phyloP scores from a whole-genome alignment of 2,797 vertebrate species.

The Anguilla megastoma region DNA sequence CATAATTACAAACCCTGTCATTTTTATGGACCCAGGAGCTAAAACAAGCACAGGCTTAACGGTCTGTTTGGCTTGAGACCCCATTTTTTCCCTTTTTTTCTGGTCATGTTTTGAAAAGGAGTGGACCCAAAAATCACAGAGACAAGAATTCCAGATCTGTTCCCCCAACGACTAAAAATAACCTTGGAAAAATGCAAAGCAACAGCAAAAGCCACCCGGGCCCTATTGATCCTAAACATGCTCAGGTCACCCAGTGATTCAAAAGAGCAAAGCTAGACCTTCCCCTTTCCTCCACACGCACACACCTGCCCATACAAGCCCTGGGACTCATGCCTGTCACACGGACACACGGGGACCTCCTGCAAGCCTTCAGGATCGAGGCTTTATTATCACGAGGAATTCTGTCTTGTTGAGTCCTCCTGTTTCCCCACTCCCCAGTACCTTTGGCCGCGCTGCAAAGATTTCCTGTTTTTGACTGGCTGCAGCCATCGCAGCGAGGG shows the following conservation, averaged over 20 bases:
- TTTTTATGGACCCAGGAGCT: constrained; percentile 70
- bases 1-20: constrained; percentile 69
- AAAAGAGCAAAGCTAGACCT: constrained; percentile 12
- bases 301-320: constrained; percentile 42
- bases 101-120: constrained; percentile 67
- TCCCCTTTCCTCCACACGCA: constrained; percentile 37
- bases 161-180: constrained; percentile 68
- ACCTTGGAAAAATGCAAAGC: constrained; percentile 56
- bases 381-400: constrained; percentile 20
- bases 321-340: constrained; percentile 10
- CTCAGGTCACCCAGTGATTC: constrained; percentile 51
- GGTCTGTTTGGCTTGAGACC: constrained; percentile 64
- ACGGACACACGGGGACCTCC: constrained; percentile 18
- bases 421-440: constrained; percentile 22
- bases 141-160: constrained; percentile 65
- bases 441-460: constrained; percentile 25
- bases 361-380: constrained; percentile 38
- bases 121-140: constrained; percentile 70
- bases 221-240: constrained; percentile 56
- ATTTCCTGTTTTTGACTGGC: constrained; percentile 32
- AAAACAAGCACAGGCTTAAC: constrained; percentile 71
- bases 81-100: constrained; percentile 51
- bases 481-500: constrained; percentile 21
- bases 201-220: constrained; percentile 53
- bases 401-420: constrained; percentile 12